Percentiles rank a stretch among this genome's conserved stretches.
These are phyloP conservation scores for Drosophila asahinai DNA, from an alignment of 1,140 invertebrate genomes.

Conservation along the genomic window DNA sequence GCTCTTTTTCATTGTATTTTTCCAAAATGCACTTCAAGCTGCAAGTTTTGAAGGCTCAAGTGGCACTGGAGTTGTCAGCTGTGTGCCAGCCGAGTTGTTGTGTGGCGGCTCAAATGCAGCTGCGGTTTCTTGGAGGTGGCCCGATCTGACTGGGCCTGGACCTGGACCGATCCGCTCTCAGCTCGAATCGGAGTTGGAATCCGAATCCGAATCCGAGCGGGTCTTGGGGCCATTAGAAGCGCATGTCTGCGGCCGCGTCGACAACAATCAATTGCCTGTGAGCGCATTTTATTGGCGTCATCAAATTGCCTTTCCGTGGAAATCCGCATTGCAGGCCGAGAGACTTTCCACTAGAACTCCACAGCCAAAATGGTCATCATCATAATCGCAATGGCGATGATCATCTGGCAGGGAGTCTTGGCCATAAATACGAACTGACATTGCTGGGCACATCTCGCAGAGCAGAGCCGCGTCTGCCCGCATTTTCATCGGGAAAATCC, in stretches of 20 bases:
- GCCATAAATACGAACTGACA: conserved; percentile 69
- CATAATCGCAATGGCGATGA: conserved; percentile 47
- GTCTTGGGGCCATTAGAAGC: conserved; percentile 70
- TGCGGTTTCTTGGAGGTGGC: conserved; percentile 53
- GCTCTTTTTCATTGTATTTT: conserved; percentile 46
- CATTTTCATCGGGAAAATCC: conserved; percentile 68
- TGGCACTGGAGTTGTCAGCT: conserved; percentile 77
- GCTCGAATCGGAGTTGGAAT: conserved; percentile 15
- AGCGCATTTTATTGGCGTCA: conserved; percentile 82
- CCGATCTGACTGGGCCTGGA: conserved; percentile 14
- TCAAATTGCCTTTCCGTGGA: conserved; percentile 69
- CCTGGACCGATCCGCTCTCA: not conserved
- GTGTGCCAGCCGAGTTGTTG: conserved; percentile 45
- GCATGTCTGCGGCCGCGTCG: conserved; percentile 66
- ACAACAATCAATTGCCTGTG: conserved; percentile 80
- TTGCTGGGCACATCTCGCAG: conserved; percentile 25
- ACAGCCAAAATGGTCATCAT: conserved; percentile 71
- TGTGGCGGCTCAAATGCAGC: conserved; percentile 50
- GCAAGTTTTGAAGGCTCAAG: conserved; percentile 74
- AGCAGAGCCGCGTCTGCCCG: conserved; percentile 52
- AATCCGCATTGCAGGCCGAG: conserved; percentile 64
- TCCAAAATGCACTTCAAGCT: conserved; percentile 72
- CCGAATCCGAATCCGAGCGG: conserved; percentile 18
- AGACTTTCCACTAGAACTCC: conserved; percentile 74
- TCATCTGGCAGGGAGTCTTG: conserved; percentile 40